Evolutionary conservation across 2,797 vertebrate species (phyloP), one percentile per base, ranked within the genome.

Genomic region (Cyprinella venusta): DNA sequence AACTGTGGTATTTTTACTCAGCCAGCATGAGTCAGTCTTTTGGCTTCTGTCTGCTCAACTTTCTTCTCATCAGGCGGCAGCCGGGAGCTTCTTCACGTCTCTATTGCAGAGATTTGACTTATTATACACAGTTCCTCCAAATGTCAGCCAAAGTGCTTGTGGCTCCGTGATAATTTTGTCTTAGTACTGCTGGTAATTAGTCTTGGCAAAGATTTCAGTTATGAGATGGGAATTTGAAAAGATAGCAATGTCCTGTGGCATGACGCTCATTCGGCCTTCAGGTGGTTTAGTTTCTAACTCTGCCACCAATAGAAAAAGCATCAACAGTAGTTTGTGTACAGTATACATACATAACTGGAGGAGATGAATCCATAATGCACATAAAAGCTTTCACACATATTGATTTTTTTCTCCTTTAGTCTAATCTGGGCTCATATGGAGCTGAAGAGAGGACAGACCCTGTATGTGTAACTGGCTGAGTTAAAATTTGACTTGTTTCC

Each of bases 21-120:
- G 54, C 13, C 8, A 48, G 40, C n/a, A n/a, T 70, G 79, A 80
- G 68, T 80, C 67, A 71, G 79, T n/a, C 68, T 61, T 80, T 71
- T 72, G 68, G 68, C 68, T 81, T 61, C 68, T 71, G 68, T 80
- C 68, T 80, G 26, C 54, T 36, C 59, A 80, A 80, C 68, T 36
- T 71, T 71, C 19, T 13, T 54, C 19, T 71, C 40, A 45, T 45
- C 52, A 45, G 24, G 24, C 71, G 67, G 52, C 24, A 69, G 67
- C 38, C 38, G 7, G 67, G 18, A 71, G 79, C 79, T 80, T 48
- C 30, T 38, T 79, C 18, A 2, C 9, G 0, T 45, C 36, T 69
- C 65, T 54, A 4, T 75, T 52, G 15, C 64, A 59, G 65, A 21
- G n/a, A 59, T 13, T 70, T 42, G 13, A 45, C n/a, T 40, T 42